Conservation (phyloP, 2,888 invertebrate species). For the Magallana nippona region DNA sequence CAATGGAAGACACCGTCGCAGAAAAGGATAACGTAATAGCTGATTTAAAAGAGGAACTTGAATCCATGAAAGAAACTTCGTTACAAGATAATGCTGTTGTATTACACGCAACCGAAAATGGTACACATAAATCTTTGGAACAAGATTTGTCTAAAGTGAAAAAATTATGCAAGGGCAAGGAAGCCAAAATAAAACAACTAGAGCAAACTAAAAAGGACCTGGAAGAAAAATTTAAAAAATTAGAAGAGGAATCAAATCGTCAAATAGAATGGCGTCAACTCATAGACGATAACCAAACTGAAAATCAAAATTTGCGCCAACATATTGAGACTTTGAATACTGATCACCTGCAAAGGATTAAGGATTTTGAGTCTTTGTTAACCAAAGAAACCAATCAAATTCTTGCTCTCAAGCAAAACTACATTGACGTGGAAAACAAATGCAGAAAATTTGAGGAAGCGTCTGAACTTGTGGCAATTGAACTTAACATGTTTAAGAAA, state of each 20-base stretch:
- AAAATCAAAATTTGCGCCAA: conserved; percentile 19
- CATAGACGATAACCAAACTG: conserved; percentile 21
- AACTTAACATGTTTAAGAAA: conserved; percentile 32
- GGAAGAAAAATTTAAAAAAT: background rate
- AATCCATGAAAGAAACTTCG: background rate
- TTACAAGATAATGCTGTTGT: background rate
- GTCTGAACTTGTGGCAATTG: conserved; percentile 25
- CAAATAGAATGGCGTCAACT: background rate
- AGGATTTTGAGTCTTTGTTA: conserved; percentile 37
- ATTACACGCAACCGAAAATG: background rate
- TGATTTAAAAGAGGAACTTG: conserved; percentile 2
- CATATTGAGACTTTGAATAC: conserved; percentile 35
- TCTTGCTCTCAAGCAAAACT: conserved; percentile 33
- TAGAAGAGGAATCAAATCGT: background rate
- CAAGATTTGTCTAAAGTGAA: conserved; percentile 31
- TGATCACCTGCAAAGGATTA: conserved; percentile 28
- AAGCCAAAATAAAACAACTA: conserved; percentile 36
- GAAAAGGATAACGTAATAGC: conserved; percentile 23
- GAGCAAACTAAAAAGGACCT: conserved; percentile 27
- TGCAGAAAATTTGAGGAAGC: conserved; percentile 11
- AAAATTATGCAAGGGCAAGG: conserved; percentile 40
- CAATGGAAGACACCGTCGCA: background rate
- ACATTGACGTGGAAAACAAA: conserved; percentile 36
- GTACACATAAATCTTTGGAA: background rate
- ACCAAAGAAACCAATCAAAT: conserved; percentile 40